Evolutionary conservation across 2,113 vertebrate species (phyloP), one percentile per base, ranked within the genome.

Genomic region (Isurus oxyrinchus): DNA sequence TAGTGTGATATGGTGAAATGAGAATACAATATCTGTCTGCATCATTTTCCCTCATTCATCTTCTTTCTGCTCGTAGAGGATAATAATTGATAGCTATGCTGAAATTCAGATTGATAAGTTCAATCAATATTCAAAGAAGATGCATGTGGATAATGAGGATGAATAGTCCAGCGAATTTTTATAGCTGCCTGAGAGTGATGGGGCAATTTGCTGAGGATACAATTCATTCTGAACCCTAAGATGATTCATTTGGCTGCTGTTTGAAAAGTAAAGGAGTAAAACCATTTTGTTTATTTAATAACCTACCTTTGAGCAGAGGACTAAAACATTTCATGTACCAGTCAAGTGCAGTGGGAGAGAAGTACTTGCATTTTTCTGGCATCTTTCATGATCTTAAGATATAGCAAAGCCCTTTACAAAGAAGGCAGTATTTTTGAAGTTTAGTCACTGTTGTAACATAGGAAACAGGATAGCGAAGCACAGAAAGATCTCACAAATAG

Each of bases 91-190:
- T 95, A 69, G 44, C 94, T 25, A 8, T 53, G 94, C 66, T 95
- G 94, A 69, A 95, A 95, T 69, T 53, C 66, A 49, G 94, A 95
- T 53, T 95, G 94, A 95, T 95, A 95, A 95, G 66, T 95, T 49
- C 63, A 69, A 95, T 95, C 94, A 95, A 72, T 95, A 53, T 95
- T 95, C 94, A 95, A 72, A 95, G 63, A 67, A 53, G 44, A 95
- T 72, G 94, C 66, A 14, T 49, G 44, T n/a, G 23, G 40, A 95
- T 95, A 95, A 69, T 53, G 63, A 95, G 94, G 66, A 67, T 53
- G 94, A 53, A 67, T 94, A 21, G 57, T 40, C 5, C 16, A 16
- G n/a, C 4, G n/a, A 69, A 69, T 69, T 95, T 69, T 69, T 53
- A 95, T 44, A 67, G 94, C 66, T 53, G 44, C 19, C 59, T 40